Evolutionary conservation across 2,888 invertebrate genomes (phyloP), one percentile per base, ranked within the genome.

Genomic region (Ectemnius lituratus): DNA sequence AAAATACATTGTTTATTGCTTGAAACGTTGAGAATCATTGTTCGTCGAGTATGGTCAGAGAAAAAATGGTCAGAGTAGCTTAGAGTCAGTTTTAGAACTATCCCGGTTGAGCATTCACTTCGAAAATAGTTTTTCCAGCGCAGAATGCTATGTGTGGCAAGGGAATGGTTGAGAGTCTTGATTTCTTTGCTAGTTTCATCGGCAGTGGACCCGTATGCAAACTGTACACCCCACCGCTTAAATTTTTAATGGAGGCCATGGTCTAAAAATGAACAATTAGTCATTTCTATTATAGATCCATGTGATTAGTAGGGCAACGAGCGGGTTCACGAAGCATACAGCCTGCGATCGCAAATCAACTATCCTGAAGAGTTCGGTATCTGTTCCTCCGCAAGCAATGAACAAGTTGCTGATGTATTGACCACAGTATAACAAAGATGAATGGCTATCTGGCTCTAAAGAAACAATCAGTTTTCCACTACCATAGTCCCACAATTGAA

Each of bases 401-500:
- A 93, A 92, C 79, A 93, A 92, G 66, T 93, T 93, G 37, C 91
- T 91, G 52, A 94, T 91, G 81, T 93, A 93, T 87, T 92, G 93
- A 27, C 94, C 94, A 83, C 94, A 93, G 85, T 94, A 94, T 18
- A 94, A 90, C 91, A 94, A 91, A 37, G 92, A 92, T 58, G 89
- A 87, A 78, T 91, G 85, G 80, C 90, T 87, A 84, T 94, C 94
- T 0, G 94, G 94, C 70, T 92, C 92, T 61, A 94, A 90, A 14
- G 92, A 93, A 75, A 92, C 92, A 58, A 94, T 93, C 65, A 94
- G 89, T 89, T 93, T 93, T 75, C 94, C 93, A n/a, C 93, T 92
- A 8, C 92, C 92, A 83, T 95, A 95, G 88, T 95, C 94, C 93
- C 94, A 95, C 27, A 94, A 79, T 87, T 94, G 94, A 73, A 95